phyloP scores from a whole-genome alignment of 2,888 invertebrate genomes.

The Biston stratarius region DNA sequence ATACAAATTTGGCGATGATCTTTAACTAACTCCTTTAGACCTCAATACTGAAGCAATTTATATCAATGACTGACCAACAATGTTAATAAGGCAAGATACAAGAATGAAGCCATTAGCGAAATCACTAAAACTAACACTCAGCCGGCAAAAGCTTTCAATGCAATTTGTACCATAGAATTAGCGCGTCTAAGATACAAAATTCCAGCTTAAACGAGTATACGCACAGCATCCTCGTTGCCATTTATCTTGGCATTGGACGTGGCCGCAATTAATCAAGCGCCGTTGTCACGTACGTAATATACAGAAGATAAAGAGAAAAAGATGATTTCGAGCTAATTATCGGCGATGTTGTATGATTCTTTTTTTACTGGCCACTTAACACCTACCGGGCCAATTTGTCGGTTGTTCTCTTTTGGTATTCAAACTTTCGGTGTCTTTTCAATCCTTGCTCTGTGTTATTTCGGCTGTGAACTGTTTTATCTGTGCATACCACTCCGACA shows the following conservation, averaged over 20 bases:
- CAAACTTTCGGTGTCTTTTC: slow-evolving; percentile 52
- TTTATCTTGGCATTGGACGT: slow-evolving; percentile 80
- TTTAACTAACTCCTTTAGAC: slow-evolving; percentile 53
- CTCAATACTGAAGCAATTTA: slow-evolving; percentile 58
- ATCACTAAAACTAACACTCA: slow-evolving; percentile 76
- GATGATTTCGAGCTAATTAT: slow-evolving; percentile 84
- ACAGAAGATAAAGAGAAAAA: slow-evolving; percentile 78
- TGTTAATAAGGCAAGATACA: slow-evolving; percentile 66
- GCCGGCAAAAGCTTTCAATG: slow-evolving; percentile 32
- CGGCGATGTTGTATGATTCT: slow-evolving; percentile 68
- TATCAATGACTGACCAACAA: slow-evolving; percentile 65
- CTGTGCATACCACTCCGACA: slow-evolving; percentile 43
- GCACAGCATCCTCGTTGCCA: slow-evolving; percentile 53
- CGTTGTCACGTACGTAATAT: slow-evolving; percentile 80
- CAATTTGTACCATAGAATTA: slow-evolving; percentile 57
- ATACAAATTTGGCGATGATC: slow-evolving; percentile 47
- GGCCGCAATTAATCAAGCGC: slow-evolving; percentile 82
- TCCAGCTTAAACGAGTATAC: slow-evolving; percentile 46
- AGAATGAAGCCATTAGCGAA: slow-evolving; percentile 74
- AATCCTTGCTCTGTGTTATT: slow-evolving; percentile 45
- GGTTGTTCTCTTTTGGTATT: slow-evolving; percentile 66
- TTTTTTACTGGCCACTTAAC: slow-evolving; percentile 75
- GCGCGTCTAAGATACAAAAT: slow-evolving; percentile 57
- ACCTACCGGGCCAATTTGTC: slow-evolving; percentile 73
- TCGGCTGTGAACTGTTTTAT: slow-evolving; percentile 44